Base-by-base conservation (phyloP, 2,113 vertebrate species). In the Aegithalos caudatus region DNA sequence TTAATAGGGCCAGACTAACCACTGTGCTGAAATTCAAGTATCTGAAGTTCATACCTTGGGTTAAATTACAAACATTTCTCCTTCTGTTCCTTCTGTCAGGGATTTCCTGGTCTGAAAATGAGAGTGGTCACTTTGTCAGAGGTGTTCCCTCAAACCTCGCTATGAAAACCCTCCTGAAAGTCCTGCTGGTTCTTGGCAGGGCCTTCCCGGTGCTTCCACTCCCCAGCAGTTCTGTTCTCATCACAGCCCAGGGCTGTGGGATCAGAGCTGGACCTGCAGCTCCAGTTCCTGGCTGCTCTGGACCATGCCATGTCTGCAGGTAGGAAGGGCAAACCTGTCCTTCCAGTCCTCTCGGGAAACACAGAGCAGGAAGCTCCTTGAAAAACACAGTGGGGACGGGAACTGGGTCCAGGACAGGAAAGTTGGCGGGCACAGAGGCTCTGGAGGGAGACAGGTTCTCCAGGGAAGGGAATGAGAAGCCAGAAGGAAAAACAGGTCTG, bases 101-200 rank as follows among this genome's bases (percentile, higher is more conserved):
- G 24, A 65, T 77, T 78, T 70, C 54, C 1, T 1, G 44, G 42
- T 5, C 57, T 81, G 31, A 54, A 71, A 57, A 78, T 1, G 0
- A 60, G 56, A 62, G 73, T 0, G 3, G 44, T 74, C 38, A 6
- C n/a, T 70, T 90, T 65, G 42, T 64, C 79, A 76, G 90, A 82
- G 58, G 38, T 11, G 56, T 38, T 66, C 16, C 56, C 69, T 51
- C 38, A 31, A 83, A 62, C 48, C 35, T n/a, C 0, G 0, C 47
- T 23, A 4, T 2, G 27, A 57, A 66, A 81, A 51, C 25, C 18
- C 17, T 2, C 6, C 57, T 8, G 53, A 29, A 77, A 65, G 35
- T 33, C 29, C 51, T 12, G 0, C 25, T 56, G 38, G 56, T 3
- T 4, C 40, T 58, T 0, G 0, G 7, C 1, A 1, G 47, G 42